A percentile compares a stretch with the other conserved stretches of the same genome.
phyloP scores from a whole-genome alignment of 1,140 invertebrate species.

The Littorina saxatilis region DNA sequence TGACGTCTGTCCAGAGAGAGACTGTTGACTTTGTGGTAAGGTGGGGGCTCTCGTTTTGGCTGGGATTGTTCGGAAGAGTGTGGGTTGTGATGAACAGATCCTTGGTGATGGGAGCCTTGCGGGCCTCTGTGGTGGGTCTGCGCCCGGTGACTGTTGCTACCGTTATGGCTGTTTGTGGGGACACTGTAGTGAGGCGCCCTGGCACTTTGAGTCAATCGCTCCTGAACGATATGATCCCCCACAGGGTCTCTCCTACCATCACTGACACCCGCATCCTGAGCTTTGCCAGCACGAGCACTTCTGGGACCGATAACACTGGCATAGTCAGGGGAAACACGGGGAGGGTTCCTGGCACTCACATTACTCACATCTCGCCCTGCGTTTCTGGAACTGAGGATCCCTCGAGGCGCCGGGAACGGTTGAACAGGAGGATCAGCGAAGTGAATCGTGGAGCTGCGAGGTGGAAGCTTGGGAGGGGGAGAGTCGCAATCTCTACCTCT shows the following conservation, averaged over 20 bases:
- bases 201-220: background rate
- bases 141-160: background rate
- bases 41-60: conserved; percentile 15
- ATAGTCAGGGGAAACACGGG: conserved; percentile 11
- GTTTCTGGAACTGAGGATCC: background rate
- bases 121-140: background rate
- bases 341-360: conserved; percentile 1
- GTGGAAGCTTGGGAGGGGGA: conserved; percentile 23
- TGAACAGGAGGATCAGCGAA: conserved; percentile 17
- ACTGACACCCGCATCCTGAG: conserved; percentile 5
- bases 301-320: background rate
- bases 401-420: background rate
- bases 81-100: background rate
- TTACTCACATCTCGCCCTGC: background rate
- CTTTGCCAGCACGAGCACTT: background rate
- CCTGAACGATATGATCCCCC: background rate
- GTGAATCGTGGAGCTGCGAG: conserved; percentile 16
- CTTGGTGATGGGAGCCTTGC: background rate
- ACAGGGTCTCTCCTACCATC: background rate
- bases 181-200: conserved; percentile 7
- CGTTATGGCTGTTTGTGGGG: background rate
- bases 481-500: background rate
- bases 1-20: background rate
- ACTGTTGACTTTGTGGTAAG: conserved; percentile 5
- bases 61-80: background rate